Conservation (phyloP, 2,888 invertebrate species). For the Nymphalis polychloros region DNA sequence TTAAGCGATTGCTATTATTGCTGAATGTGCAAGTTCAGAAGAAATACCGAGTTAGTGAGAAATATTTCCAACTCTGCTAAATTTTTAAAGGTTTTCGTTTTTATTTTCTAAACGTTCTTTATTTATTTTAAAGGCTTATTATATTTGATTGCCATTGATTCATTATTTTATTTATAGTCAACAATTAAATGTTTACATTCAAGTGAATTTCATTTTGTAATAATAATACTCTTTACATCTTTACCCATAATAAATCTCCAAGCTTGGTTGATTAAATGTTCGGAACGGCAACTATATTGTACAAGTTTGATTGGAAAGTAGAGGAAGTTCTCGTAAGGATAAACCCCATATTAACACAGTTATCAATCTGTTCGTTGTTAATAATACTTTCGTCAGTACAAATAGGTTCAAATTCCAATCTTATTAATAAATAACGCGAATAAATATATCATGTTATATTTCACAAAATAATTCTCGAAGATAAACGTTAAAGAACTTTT, state of each 20-base stretch:
- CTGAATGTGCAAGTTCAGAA: constrained; percentile 36
- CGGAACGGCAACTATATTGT: constrained; percentile 60
- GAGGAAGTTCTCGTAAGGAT: constrained; percentile 38
- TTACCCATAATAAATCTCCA: constrained; percentile 15
- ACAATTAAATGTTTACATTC: neutral
- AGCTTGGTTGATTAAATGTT: constrained; percentile 60
- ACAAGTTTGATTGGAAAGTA: constrained; percentile 68
- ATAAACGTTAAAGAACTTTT: neutral
- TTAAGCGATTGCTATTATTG: constrained; percentile 58
- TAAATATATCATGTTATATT: too few relatives aligned
- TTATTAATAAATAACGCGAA: neutral
- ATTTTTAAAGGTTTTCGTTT: constrained; percentile 8
- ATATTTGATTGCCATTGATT: neutral
- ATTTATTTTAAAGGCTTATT: neutral
- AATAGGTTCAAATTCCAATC: constrained; percentile 4
- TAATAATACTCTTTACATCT: constrained; percentile 6
- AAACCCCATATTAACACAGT: constrained; percentile 55
- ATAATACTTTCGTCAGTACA: constrained; percentile 44
- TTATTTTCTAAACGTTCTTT: neutral
- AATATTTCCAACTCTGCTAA: constrained; percentile 20
- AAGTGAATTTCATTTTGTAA: neutral
- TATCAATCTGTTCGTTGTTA: constrained; percentile 44
- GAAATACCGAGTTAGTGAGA: constrained; percentile 26
- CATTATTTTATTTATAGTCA: neutral
- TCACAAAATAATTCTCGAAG: neutral